Evolutionary conservation across 1,140 invertebrate species (phyloP).

Genomic region (Gryllus bimaculatus): DNA sequence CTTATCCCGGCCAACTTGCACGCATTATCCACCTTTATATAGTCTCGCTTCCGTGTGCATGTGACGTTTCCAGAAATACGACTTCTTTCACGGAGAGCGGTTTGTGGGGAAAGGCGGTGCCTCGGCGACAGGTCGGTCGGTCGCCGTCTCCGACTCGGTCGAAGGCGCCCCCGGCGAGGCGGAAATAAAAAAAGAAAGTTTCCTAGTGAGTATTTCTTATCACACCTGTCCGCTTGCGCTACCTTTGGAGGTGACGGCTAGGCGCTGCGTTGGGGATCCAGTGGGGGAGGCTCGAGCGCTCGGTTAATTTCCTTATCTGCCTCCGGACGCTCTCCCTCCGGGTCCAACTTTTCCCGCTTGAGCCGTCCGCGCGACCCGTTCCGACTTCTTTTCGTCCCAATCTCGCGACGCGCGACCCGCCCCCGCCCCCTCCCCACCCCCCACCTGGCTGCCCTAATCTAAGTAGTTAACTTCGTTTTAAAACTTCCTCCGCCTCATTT

Average conservation of each 20-base stretch:
- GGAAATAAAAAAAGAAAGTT: background rate
- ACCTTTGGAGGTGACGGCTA: no score
- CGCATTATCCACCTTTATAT: background rate
- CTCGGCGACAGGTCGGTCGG: no score
- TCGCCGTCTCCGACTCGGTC: no score
- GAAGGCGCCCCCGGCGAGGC: no score
- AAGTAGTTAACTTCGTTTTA: slow-evolving; percentile 2
- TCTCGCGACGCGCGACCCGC: background rate
- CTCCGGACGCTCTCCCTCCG: background rate
- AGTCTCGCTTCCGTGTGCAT: background rate
- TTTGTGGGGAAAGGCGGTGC: no score
- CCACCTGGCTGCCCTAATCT: slow-evolving; percentile 2
- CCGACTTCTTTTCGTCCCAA: background rate
- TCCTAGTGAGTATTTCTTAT: background rate
- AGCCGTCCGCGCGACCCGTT: background rate
- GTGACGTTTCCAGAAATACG: background rate
- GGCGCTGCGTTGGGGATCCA: no score
- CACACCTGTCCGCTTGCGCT: background rate
- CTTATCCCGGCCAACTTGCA: no score
- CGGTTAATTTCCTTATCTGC: background rate
- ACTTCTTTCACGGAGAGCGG: background rate
- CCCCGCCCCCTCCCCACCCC: no score
- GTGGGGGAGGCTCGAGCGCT: no score
- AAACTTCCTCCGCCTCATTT: background rate
- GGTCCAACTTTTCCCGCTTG: background rate